Evolutionary conservation across 2,888 invertebrate species (phyloP).

Genomic region (Philonicus albiceps): DNA sequence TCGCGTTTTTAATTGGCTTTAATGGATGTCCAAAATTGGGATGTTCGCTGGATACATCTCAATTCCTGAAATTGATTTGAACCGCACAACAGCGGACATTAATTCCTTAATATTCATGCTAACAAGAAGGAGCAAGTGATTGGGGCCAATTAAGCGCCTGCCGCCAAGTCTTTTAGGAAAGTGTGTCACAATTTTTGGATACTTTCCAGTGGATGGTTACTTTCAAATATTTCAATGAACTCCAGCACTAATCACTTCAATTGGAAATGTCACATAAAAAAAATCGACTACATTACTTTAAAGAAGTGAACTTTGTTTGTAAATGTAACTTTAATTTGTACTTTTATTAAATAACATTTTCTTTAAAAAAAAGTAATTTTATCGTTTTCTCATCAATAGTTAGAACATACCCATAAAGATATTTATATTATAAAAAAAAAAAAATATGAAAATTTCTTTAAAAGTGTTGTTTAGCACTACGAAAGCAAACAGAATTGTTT

Average conservation of each 20-base stretch:
- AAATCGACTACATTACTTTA: neutral
- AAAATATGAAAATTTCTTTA: too few relatives aligned
- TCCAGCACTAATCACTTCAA: neutral
- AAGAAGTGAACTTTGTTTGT: neutral
- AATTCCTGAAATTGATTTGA: constrained; percentile 2
- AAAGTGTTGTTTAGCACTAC: too few relatives aligned
- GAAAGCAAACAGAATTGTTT: too few relatives aligned
- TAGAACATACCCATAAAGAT: too few relatives aligned
- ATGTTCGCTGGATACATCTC: constrained; percentile 10
- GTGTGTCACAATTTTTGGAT: neutral
- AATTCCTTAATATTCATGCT: neutral
- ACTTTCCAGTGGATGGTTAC: neutral
- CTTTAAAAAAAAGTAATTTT: too few relatives aligned
- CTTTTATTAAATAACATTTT: too few relatives aligned
- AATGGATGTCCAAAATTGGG: constrained; percentile 10
- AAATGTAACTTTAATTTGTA: neutral
- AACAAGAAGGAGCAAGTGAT: neutral
- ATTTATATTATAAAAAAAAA: too few relatives aligned
- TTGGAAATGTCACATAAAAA: neutral
- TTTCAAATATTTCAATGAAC: neutral
- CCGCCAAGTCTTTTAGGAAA: neutral
- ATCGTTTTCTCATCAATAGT: too few relatives aligned
- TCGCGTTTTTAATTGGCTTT: constrained; percentile 13
- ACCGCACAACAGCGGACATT: neutral
- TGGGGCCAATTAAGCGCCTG: neutral